A percentile compares a stretch with the other conserved stretches of the same genome.
These are phyloP conservation scores for Typhlichthys subterraneus DNA, from an alignment of 2,797 vertebrate genomes.

Conservation along the genomic window DNA sequence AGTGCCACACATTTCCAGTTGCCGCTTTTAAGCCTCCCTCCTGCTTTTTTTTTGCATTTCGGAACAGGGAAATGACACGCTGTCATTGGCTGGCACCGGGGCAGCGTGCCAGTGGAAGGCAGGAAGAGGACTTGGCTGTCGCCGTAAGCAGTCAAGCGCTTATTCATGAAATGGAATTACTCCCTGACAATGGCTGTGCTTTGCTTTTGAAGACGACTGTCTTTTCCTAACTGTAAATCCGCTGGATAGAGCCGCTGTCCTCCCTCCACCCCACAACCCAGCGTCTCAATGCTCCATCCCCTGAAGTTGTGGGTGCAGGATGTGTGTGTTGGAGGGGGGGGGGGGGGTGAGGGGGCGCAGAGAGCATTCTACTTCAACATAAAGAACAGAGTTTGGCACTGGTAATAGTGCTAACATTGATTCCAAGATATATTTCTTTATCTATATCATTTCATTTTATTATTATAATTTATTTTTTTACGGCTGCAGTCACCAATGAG, in stretches of 20 bases:
- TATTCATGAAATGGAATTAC: constrained; percentile 82
- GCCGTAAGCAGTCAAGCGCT: constrained; percentile 74
- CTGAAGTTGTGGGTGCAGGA: not conserved
- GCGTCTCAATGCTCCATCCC: constrained; percentile 17
- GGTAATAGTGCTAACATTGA: constrained; percentile 63
- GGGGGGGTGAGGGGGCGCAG: constrained; percentile 36
- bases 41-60: constrained; percentile 50
- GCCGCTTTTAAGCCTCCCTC: constrained; percentile 50
- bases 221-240: constrained; percentile 73
- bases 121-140: constrained; percentile 72
- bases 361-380: constrained; percentile 56
- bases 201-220: constrained; percentile 71
- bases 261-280: constrained; percentile 3
- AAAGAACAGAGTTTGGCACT: constrained; percentile 66
- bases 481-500: no score
- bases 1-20: constrained; percentile 48
- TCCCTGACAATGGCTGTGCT: constrained; percentile 74
- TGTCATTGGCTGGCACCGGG: constrained; percentile 59
- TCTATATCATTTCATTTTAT: not conserved
- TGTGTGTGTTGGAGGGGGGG: no score
- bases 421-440: constrained; percentile 56
- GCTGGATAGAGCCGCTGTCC: constrained; percentile 43
- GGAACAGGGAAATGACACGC: constrained; percentile 62
- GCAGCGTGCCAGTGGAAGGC: constrained; percentile 56
- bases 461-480: not conserved